Conservation (phyloP, 53 echinoderm and acorn worm genomes). For the Mesocentrotus franciscanus region DNA sequence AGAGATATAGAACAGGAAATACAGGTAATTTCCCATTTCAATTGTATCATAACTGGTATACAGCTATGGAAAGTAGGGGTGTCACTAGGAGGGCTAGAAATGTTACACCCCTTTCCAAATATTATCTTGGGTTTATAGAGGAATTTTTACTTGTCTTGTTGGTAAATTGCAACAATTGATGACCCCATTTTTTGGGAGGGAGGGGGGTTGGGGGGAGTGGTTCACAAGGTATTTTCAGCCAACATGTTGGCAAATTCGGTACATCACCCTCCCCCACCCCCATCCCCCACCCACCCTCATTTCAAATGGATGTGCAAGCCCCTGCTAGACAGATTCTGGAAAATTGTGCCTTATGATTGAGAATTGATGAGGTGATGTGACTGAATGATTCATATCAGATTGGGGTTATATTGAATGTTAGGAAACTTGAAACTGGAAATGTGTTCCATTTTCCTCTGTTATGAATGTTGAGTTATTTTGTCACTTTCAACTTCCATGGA, state of each 20-base stretch:
- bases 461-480: neutral
- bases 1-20: conserved; percentile 2
- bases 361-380: conserved; percentile 22
- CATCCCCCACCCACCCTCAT: neutral
- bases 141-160: too few species aligned
- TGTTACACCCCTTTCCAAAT: too few species aligned
- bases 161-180: too few species aligned
- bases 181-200: neutral
- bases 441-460: conserved; percentile 7
- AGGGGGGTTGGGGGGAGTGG: neutral
- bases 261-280: neutral
- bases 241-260: neutral
- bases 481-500: neutral
- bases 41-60: conserved; percentile 16
- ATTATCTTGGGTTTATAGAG: too few species aligned
- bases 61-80: neutral
- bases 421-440: neutral
- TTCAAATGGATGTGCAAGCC: neutral
- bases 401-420: neutral
- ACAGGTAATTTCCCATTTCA: conserved; percentile 40
- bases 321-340: neutral
- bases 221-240: too few species aligned
- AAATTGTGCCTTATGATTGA: neutral
- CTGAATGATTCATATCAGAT: neutral
- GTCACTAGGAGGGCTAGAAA: too few species aligned